These are phyloP conservation scores for Orchesella flavescens DNA, from an alignment of 2,888 invertebrate species.

Conservation along the genomic window DNA sequence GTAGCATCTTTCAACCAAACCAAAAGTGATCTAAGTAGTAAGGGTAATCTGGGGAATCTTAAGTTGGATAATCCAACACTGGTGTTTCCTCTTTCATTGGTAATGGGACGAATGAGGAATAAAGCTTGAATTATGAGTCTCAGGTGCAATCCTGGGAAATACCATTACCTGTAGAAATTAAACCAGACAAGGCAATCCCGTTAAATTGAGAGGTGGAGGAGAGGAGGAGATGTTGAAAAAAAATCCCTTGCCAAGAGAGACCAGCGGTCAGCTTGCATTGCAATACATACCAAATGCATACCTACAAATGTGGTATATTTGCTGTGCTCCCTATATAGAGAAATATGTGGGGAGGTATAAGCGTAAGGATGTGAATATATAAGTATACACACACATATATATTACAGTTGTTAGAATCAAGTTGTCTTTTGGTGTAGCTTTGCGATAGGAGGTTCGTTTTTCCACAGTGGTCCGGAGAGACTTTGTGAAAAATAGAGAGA, in stretches of 20 bases:
- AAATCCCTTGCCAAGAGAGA: conserved; percentile 4
- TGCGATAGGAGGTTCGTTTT: conserved; percentile 38
- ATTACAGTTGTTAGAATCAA: conserved; percentile 42
- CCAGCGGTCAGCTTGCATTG: conserved; percentile 34
- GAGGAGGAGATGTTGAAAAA: conserved; percentile 12
- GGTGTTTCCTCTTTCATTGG: conserved; percentile 61
- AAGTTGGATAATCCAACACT: conserved; percentile 63
- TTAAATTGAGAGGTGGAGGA: conserved; percentile 62
- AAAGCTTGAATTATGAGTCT: conserved; percentile 70
- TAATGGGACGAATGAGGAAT: conserved; percentile 64
- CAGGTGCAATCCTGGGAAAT: conserved; percentile 69
- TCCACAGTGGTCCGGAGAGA: conserved; percentile 45
- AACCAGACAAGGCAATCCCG: conserved; percentile 69
- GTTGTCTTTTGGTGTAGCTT: conserved; percentile 28
- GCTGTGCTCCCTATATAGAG: too few relatives aligned
- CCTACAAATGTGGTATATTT: background rate
- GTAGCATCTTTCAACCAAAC: background rate
- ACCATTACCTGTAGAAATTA: conserved; percentile 71
- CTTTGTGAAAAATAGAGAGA: conserved; percentile 41
- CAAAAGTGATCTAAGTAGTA: conserved; percentile 45
- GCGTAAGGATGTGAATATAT: background rate
- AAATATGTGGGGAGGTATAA: background rate
- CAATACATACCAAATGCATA: background rate
- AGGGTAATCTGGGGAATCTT: conserved; percentile 57
- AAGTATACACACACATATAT: background rate